These are phyloP conservation scores for Xenops minutus DNA, from an alignment of 2,797 vertebrate genomes.

Conservation along the genomic window DNA sequence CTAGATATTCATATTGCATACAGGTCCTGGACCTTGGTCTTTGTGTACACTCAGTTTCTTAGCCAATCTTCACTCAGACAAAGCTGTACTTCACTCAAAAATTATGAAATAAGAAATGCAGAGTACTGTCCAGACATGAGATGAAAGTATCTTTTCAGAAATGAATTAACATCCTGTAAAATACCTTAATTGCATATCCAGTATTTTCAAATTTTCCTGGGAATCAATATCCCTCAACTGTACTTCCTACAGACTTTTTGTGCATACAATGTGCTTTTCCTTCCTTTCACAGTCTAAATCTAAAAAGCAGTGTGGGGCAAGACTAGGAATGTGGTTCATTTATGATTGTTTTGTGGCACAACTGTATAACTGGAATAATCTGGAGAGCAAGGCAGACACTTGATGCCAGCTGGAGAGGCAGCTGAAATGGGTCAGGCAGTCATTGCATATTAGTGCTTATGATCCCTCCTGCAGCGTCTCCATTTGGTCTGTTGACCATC, in stretches of 20 bases:
- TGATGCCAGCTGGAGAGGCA: neutral
- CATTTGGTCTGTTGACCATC: neutral
- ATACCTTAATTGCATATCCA: neutral
- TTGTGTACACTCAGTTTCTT: neutral
- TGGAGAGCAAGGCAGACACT: neutral
- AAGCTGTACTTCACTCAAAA: neutral
- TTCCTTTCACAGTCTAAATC: neutral
- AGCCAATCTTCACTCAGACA: neutral
- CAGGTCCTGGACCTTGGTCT: neutral
- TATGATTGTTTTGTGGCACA: neutral
- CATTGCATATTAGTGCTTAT: neutral
- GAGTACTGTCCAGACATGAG: neutral
- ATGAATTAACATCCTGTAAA: neutral
- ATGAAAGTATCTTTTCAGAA: neutral
- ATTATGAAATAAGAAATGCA: neutral
- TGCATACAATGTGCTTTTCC: neutral
- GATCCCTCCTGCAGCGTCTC: neutral
- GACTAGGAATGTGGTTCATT: neutral
- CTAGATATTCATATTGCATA: neutral
- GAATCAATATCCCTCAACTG: neutral
- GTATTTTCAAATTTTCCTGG: neutral
- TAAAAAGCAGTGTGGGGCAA: neutral
- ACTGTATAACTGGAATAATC: neutral
- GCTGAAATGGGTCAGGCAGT: neutral
- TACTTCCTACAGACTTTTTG: neutral